Base-by-base conservation (phyloP, 2,888 invertebrate species). In the Parnassius apollo region DNA sequence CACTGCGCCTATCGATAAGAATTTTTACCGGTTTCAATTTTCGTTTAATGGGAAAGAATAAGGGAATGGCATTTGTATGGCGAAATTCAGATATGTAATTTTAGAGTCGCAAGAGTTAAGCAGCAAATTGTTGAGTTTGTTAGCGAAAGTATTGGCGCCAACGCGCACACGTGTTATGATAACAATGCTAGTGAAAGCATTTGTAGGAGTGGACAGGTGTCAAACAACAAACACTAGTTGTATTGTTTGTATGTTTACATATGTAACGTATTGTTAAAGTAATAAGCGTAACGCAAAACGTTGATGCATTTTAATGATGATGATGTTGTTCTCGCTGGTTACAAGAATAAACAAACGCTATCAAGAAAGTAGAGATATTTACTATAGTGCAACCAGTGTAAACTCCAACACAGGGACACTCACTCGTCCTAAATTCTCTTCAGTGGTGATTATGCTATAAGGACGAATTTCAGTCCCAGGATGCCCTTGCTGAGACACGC, bases 141-240 rank as follows among this genome's bases (percentile, higher is more conserved):
- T 66, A 71, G 84, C 80, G 85, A 86, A 85, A 86, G 85, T 80
- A 77, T 75, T 66, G 70, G 73, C 66, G 67, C 58, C 54, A 59
- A 57, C 61, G 68, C 65, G 64, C 68, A 65, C 65, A 65, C 64
- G 75, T 68, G 69, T 72, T 72, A 73, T 67, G 70, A 73, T 76
- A 78, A 86, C 82, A 83, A 85, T 82, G 73, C 68, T 68, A 77
- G 87, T 80, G 87, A 86, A 87, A 87, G 86, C 80, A 71, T 45
- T 61, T 56, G 57, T 66, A 69, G 71, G 69, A 66, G 71, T 69
- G 68, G 69, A 70, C 71, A 74, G 78, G 76, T 75, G 80, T 75
- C 75, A 74, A 68, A 69, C 69, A 69, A 66, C 71, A 71, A 72
- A 75, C 73, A 75, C 75, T 74, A 73, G 72, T 71, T 75, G 75